A percentile compares a stretch with the other conserved stretches of the same genome.
These are phyloP conservation scores for Blastomussa wellsi DNA, from an alignment of 92 coral and sea anemone genomes.

Conservation along the genomic window DNA sequence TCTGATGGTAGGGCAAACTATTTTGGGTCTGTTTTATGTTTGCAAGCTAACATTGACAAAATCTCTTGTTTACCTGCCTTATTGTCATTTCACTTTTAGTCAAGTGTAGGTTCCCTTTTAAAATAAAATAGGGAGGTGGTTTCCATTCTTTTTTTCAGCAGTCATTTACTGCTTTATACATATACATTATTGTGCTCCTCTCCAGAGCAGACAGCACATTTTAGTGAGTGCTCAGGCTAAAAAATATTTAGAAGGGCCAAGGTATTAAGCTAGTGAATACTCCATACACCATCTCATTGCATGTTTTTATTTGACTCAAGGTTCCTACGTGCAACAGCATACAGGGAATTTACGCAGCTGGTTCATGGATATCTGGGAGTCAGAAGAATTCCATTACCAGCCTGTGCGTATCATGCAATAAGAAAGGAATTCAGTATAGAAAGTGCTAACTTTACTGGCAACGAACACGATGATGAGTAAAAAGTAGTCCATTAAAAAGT, in stretches of 20 bases:
- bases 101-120: too few species aligned
- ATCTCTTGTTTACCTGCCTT: background rate
- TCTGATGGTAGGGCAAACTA: background rate
- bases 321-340: conserved; percentile 35
- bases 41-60: conserved; percentile 3
- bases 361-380: conserved; percentile 40
- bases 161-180: background rate
- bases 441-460: background rate
- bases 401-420: conserved; percentile 56
- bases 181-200: background rate
- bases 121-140: background rate
- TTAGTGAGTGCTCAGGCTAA: too few species aligned
- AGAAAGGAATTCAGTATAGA: conserved; percentile 14
- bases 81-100: background rate
- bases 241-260: too few species aligned
- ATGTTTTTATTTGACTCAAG: background rate
- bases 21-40: background rate
- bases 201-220: too few species aligned
- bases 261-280: too few species aligned
- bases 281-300: background rate
- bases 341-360: conserved; percentile 43
- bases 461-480: background rate
- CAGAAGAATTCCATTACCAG: conserved; percentile 51
- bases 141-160: background rate
- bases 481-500: too few species aligned